These are phyloP conservation scores for Drosophila ogumai DNA, from an alignment of 1,140 invertebrate species.

Conservation along the genomic window DNA sequence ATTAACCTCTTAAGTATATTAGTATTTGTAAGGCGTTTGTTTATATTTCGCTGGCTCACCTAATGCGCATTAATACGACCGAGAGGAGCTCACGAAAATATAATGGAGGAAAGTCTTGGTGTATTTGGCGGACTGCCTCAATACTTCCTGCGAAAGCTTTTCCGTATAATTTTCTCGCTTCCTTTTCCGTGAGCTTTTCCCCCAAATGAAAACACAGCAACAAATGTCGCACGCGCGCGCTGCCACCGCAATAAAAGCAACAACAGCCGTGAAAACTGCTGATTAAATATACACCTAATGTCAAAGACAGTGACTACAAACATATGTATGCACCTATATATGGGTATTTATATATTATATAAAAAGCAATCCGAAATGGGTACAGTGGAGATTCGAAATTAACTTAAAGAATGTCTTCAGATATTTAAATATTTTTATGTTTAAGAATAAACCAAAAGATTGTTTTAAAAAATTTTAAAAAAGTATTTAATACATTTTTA, in stretches of 20 bases:
- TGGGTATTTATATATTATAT: conserved; percentile 4
- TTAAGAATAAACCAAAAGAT: not conserved
- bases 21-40: conserved; percentile 51
- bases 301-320: conserved; percentile 16
- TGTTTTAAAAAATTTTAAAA: not conserved
- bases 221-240: conserved; percentile 63
- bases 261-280: conserved; percentile 55
- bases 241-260: conserved; percentile 40
- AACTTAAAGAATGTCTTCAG: too few relatives aligned
- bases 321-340: conserved; percentile 15
- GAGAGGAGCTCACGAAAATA: conserved; percentile 8
- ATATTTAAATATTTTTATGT: not conserved
- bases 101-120: conserved; percentile 19
- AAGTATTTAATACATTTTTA: too few relatives aligned
- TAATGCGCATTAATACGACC: conserved; percentile 50
- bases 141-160: conserved; percentile 64
- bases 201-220: conserved; percentile 58
- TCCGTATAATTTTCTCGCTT: conserved; percentile 67
- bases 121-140: conserved; percentile 40
- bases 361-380: conserved; percentile 13
- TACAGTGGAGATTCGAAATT: conserved; percentile 8
- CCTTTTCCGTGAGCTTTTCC: conserved; percentile 37
- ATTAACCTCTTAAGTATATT: conserved; percentile 53
- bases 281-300: conserved; percentile 72
- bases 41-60: conserved; percentile 36